Percentiles rank a stretch among this genome's conserved stretches.
phyloP scores from a whole-genome alignment of 2,113 vertebrate species.

The Otus sunia region DNA sequence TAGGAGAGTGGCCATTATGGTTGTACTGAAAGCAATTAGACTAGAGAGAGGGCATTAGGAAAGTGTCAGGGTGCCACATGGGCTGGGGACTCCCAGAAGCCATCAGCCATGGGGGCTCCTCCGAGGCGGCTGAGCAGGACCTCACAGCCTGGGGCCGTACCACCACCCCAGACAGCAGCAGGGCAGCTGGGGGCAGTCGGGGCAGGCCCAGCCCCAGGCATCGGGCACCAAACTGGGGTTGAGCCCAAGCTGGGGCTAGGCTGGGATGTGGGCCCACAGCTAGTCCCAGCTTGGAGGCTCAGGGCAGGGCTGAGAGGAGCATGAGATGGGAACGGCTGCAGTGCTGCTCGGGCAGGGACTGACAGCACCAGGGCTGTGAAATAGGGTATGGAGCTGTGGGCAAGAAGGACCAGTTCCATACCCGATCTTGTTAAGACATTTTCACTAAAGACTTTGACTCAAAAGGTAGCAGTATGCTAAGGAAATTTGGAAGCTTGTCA shows the following conservation, averaged over 20 bases:
- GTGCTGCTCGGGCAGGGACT: not conserved
- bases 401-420: not conserved
- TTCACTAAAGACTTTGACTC: not conserved
- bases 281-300: not conserved
- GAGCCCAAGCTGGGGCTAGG: not conserved
- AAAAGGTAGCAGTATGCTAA: not conserved
- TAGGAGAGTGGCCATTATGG: not conserved
- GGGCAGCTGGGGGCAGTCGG: fast-evolving
- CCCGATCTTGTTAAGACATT: fast-evolving
- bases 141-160: not conserved
- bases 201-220: not conserved
- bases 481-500: not conserved
- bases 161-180: not conserved
- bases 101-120: fast-evolving
- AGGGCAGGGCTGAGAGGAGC: not conserved
- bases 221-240: not conserved
- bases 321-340: not conserved
- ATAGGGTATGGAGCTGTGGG: not conserved
- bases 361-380: fast-evolving
- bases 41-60: not conserved
- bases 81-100: not conserved
- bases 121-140: not conserved
- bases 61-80: not conserved
- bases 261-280: not conserved
- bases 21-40: not conserved